Conservation (phyloP, 2,888 invertebrate species). For the Panzeria rudis region DNA sequence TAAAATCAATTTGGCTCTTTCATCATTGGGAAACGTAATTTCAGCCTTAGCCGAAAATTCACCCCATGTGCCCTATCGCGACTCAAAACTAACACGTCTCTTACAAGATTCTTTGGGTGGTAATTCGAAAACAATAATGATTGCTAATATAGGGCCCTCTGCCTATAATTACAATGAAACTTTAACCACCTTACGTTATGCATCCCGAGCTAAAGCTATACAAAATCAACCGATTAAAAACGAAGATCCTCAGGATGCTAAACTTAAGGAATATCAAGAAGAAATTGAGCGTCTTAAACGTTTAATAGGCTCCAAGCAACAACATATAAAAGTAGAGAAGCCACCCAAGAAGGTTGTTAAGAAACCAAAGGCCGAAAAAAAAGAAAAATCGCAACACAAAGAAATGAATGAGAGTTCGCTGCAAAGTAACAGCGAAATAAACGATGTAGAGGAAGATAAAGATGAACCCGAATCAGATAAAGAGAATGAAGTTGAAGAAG, state of each 20-base stretch:
- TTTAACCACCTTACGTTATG: constrained; percentile 97
- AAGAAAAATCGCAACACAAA: constrained; percentile 76
- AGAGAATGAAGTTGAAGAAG: constrained; percentile 81
- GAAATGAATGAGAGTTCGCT: constrained; percentile 72
- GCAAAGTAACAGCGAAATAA: constrained; percentile 25
- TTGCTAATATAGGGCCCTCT: constrained; percentile 99
- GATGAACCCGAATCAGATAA: constrained; percentile 83
- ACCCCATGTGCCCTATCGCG: constrained; percentile 98
- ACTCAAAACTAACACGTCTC: constrained; percentile 97
- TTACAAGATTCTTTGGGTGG: constrained; percentile 99
- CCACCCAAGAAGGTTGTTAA: constrained; percentile 76
- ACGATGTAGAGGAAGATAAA: constrained; percentile 76
- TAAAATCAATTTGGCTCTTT: constrained; percentile 98
- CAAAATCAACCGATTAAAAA: constrained; percentile 99
- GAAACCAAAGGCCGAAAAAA: constrained; percentile 76
- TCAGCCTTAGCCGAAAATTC: constrained; percentile 97
- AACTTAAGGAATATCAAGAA: constrained; percentile 96
- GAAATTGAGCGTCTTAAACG: constrained; percentile 92
- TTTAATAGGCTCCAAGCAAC: constrained; percentile 83
- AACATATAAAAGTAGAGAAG: constrained; percentile 79
- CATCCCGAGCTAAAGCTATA: constrained; percentile 98
- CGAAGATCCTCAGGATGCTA: constrained; percentile 99
- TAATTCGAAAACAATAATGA: constrained; percentile 99
- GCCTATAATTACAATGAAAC: constrained; percentile 99
- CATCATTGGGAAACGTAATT: constrained; percentile 99